These are phyloP conservation scores for Cryptocephalus moraei DNA, from an alignment of 2,888 invertebrate genomes.

Conservation along the genomic window DNA sequence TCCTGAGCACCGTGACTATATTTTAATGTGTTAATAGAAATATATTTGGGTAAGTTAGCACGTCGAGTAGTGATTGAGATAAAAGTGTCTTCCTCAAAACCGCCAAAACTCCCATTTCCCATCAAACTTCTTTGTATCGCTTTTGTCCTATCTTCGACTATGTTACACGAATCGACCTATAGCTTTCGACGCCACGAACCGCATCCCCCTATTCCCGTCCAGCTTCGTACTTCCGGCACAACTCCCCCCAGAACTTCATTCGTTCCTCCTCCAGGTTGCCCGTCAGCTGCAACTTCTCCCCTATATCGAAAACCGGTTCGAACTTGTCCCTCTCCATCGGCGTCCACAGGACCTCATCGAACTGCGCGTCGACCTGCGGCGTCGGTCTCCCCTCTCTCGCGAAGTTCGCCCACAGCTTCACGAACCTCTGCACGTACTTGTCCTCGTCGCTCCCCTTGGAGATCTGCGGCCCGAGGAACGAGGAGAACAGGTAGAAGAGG, in stretches of 20 bases:
- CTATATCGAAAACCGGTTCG: slow-evolving; percentile 24
- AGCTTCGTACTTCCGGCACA: too few species aligned
- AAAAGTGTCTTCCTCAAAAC: too few species aligned
- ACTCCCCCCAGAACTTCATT: slow-evolving; percentile 27
- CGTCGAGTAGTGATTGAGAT: too few species aligned
- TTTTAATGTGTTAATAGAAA: too few species aligned
- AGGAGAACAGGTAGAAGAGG: slow-evolving; percentile 23
- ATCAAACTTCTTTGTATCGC: too few species aligned
- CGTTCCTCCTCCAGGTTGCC: slow-evolving; percentile 22
- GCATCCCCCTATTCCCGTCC: too few species aligned
- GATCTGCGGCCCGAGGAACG: slow-evolving; percentile 13
- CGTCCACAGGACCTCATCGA: slow-evolving; percentile 23
- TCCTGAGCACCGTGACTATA: too few species aligned
- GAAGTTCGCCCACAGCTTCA: slow-evolving; percentile 31
- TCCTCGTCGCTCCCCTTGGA: slow-evolving; percentile 19
- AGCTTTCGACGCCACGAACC: too few species aligned
- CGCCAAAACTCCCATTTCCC: too few species aligned
- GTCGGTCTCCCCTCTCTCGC: slow-evolving; percentile 25
- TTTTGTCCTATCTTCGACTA: too few species aligned
- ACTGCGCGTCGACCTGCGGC: slow-evolving; percentile 14
- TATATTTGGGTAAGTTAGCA: too few species aligned
- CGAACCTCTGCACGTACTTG: slow-evolving; percentile 20
- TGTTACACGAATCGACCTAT: too few species aligned
- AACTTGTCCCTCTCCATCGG: slow-evolving; percentile 17
- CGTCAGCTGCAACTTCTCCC: slow-evolving; percentile 17